Percentiles rank a stretch among this genome's conserved stretches.
phyloP scores from a whole-genome alignment of 2,113 vertebrate genomes.

The Prionailurus viverrinus region DNA sequence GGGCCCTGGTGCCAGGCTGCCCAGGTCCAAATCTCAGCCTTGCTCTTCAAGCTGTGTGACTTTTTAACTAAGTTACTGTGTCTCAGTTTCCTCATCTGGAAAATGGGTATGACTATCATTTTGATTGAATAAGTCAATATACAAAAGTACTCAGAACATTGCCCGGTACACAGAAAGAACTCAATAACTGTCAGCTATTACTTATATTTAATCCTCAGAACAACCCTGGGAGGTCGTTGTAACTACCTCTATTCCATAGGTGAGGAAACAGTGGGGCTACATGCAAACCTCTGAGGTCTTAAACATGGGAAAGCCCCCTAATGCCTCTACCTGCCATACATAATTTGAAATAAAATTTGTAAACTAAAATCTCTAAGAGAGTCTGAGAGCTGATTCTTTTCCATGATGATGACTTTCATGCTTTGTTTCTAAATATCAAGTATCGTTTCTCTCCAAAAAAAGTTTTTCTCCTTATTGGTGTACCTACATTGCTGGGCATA shows the following conservation, averaged over 20 bases:
- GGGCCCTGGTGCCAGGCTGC: not conserved
- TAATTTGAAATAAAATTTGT: slow-evolving; percentile 2
- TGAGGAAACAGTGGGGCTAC: not conserved
- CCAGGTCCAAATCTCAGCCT: not conserved
- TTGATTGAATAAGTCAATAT: not conserved
- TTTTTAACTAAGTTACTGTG: not conserved
- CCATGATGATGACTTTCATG: not conserved
- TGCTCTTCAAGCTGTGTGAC: not conserved
- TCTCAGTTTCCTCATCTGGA: slow-evolving; percentile 32
- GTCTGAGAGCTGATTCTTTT: not conserved
- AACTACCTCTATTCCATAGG: not conserved
- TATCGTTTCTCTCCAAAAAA: not conserved
- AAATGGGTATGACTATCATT: not conserved
- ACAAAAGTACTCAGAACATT: not conserved
- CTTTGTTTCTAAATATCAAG: slow-evolving; percentile 8
- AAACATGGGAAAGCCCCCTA: not conserved
- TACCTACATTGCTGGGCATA: not conserved
- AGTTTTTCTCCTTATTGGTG: not conserved
- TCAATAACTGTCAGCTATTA: not conserved
- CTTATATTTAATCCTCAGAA: not conserved
- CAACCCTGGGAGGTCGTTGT: not conserved
- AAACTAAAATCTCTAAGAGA: slow-evolving; percentile 10
- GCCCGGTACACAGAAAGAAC: not conserved
- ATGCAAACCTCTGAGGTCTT: not conserved
- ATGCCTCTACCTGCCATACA: not conserved